Base-by-base conservation (phyloP, 2,797 vertebrate genomes). In the Pterois miles region DNA sequence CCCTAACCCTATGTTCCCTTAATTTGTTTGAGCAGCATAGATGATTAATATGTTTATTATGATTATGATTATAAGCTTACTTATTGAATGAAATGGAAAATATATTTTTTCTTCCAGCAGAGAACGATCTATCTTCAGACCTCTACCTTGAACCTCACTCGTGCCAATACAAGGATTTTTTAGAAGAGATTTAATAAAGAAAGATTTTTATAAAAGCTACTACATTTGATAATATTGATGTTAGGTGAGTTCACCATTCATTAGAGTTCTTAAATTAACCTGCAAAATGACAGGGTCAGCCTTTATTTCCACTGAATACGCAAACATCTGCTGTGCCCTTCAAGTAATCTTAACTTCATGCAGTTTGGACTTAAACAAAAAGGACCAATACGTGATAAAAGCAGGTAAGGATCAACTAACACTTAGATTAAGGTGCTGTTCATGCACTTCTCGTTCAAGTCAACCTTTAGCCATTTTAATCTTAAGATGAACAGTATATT, bases 221-320 rank as follows among this genome's bases (percentile, higher is more conserved):
- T n/a, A 16, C 3, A 52, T 52, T 59, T 73, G 33, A 5, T 22
- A 46, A 64, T 40, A 40, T 8, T 59, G 11, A 46, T 40, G 9
- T 29, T 3, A 6, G 7, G 2, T 40, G 22, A 12, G 59, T 46
- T 13, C 1, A 29, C 36, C 25, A 13, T 82, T 70, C 43, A 48
- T 65, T 52, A 33, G 12, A 4, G 4, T 33, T 71, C 63, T 64
- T 78, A 76, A 57, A 75, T 83, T 52, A 81, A 71, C 69, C 58
- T 52, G 22, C 56, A 69, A 23, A 56, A 20, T 50, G 53, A 13
- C 14, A 68, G 38, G 54, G 58, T 74, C 62, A 65, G 18, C 18
- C 34, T 69, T 64, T 52, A 58, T 71, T 71, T 70, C 3, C 31
- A 4, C 22, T 76, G 33, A 79, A 54, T 18, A 57, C 33, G 48